Base-by-base conservation (phyloP, 2,888 invertebrate genomes). In the Gastracanthus pulcherrimus region DNA sequence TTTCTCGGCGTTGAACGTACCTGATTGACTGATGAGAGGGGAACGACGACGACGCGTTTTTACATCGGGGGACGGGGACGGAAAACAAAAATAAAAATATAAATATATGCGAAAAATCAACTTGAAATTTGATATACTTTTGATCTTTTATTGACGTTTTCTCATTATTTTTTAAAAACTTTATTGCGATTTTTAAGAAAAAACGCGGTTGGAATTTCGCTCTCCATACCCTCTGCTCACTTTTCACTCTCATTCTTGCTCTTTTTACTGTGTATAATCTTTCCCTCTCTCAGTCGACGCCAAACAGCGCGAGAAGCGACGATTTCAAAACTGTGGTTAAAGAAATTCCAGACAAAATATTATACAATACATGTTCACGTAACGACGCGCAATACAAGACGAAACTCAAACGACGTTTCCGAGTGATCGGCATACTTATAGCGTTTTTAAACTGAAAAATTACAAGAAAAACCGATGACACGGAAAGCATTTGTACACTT, bases 1-100 rank as follows among this genome's bases (percentile, higher is more conserved):
- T 81, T 58, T 71, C 23, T 80, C 60, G 62, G 38, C 72, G 76
- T 82, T 80, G 62, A 82, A 72, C 51, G 82, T 82, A 82, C 80
- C 76, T 80, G 82, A 82, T 74, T 82, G 76, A 82, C 82, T 82
- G 82, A 80, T 38, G 80, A 76, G 79, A 80, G 76, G 76, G 74
- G 62, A 82, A 74, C 51, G 74, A 64, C 51, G 74, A 64, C 55
- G 55, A 55, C 55, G 55, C 55, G 26, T 26, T 71, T 45, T 71
- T 66, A 45, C 29, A 55, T n/a, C 16, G 34, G 45, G 34, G 29
- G 6, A 29, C 31, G 51, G 41, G 62, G 38, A 64, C 19, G 45
- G 26, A 58, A 67, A 72, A 36, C 23, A 36, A 71, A 71, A 23
- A 48, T 19, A 16, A 45, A 45, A 67, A 34, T 26, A 67, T 13